Percentiles rank a stretch among this genome's conserved stretches.
phyloP scores from a whole-genome alignment of 2,113 vertebrate species.

The Microcebus griseorufus region DNA sequence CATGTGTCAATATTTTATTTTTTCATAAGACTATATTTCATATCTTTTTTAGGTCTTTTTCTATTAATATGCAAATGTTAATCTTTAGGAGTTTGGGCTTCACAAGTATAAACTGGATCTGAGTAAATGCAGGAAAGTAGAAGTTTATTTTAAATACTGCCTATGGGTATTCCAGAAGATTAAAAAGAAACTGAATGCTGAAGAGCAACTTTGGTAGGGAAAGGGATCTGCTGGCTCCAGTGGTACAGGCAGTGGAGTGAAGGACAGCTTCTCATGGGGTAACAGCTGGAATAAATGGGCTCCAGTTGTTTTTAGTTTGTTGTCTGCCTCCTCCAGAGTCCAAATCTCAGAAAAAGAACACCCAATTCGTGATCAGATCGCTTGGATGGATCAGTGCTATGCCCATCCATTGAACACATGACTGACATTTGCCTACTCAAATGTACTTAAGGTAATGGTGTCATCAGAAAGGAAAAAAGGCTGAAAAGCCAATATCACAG shows the following conservation, averaged over 20 bases:
- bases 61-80: background rate
- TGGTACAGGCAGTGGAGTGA: rapidly evolving
- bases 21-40: background rate
- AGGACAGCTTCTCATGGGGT: background rate
- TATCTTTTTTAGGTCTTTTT: background rate
- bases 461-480: background rate
- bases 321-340: background rate
- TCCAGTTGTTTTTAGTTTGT: background rate
- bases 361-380: background rate
- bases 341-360: background rate
- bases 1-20: background rate
- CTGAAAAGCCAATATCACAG: background rate
- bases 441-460: background rate
- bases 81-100: background rate
- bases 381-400: background rate
- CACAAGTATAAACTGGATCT: background rate
- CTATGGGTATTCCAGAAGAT: background rate
- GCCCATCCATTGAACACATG: background rate
- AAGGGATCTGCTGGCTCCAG: background rate
- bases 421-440: background rate
- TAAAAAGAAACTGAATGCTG: background rate
- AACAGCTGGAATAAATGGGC: background rate
- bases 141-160: background rate
- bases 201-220: background rate
- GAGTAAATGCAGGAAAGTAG: background rate